Evolutionary conservation across 2,113 vertebrate species (phyloP).

Genomic region (Boleophthalmus pectinirostris): DNA sequence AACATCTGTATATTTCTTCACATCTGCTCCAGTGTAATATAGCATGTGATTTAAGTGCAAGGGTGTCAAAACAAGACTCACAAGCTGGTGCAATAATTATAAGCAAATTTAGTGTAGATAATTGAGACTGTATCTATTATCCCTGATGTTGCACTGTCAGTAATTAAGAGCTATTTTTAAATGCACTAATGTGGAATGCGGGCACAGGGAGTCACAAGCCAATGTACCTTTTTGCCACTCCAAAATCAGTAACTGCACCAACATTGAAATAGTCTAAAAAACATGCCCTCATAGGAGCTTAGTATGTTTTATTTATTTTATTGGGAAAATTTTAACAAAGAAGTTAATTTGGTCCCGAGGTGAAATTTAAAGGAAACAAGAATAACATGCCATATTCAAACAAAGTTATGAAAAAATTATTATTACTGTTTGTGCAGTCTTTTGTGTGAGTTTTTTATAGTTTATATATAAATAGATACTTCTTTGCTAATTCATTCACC

Average conservation of each 20-base stretch:
- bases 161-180: conserved; percentile 64
- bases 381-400: too few species aligned
- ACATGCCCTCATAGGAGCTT: background rate
- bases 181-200: conserved; percentile 24
- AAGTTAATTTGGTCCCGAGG: too few species aligned
- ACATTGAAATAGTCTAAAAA: background rate
- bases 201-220: background rate
- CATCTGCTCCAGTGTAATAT: conserved; percentile 42
- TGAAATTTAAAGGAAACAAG: too few species aligned
- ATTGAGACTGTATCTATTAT: conserved; percentile 66
- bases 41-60: conserved; percentile 64
- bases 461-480: background rate
- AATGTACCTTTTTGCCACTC: background rate
- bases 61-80: conserved; percentile 73
- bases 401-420: background rate
- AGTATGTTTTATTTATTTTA: background rate
- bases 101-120: conserved; percentile 67
- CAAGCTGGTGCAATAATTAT: conserved; percentile 73
- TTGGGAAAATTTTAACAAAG: too few species aligned
- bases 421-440: background rate
- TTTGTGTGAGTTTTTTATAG: background rate
- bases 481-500: conserved; percentile 9
- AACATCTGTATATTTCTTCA: conserved; percentile 66
- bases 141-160: conserved; percentile 41
- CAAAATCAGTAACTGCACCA: background rate